Evolutionary conservation across 2,797 vertebrate species (phyloP).

Genomic region (Linurgus olivaceus): DNA sequence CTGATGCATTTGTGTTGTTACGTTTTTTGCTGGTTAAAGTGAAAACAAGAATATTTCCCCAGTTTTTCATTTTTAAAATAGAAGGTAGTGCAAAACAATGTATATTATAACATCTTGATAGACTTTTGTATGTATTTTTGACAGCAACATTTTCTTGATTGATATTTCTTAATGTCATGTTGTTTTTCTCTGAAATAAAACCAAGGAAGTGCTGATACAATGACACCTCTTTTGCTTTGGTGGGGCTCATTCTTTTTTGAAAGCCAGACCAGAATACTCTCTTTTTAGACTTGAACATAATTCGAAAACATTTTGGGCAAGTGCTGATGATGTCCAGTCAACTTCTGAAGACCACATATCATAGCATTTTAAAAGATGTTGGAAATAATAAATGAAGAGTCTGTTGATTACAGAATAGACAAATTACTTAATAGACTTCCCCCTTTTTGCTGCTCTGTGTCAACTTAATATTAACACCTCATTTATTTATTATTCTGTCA

Average conservation of each 20-base stretch:
- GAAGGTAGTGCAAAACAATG: neutral
- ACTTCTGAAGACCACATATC: neutral
- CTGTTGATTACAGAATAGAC: neutral
- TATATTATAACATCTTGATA: neutral
- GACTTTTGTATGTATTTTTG: neutral
- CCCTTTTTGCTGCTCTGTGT: neutral
- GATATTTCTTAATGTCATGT: neutral
- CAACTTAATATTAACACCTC: accelerated
- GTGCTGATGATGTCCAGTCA: neutral
- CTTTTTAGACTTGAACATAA: neutral
- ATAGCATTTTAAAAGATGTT: neutral
- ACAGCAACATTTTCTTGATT: neutral
- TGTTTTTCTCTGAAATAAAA: neutral
- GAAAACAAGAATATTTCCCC: neutral
- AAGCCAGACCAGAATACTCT: neutral
- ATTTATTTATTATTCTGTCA: neutral
- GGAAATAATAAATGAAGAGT: neutral
- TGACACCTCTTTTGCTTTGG: neutral
- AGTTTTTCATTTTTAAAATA: neutral
- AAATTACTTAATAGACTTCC: neutral
- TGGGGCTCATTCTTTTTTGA: neutral
- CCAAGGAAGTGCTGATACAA: neutral
- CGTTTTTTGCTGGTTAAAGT: neutral
- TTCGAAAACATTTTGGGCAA: neutral
- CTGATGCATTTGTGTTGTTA: neutral